phyloP scores from a whole-genome alignment of 2,888 invertebrate species.

The Pomacea canaliculata region DNA sequence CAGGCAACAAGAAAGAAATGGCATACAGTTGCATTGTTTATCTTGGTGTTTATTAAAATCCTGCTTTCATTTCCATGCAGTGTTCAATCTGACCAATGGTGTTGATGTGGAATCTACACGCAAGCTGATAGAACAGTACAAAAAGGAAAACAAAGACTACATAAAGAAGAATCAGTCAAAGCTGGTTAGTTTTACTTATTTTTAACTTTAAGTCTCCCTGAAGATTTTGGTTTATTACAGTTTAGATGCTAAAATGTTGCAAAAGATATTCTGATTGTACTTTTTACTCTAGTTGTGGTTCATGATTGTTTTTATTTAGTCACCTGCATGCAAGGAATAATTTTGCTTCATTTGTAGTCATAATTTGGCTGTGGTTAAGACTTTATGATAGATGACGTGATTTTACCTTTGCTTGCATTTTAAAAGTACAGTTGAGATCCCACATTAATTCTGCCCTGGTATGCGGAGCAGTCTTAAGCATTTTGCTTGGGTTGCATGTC shows the following conservation, averaged over 20 bases:
- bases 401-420: no score
- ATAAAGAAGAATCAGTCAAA: conserved; percentile 73
- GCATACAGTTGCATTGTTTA: neutral
- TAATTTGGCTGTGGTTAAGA: no score
- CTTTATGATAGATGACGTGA: no score
- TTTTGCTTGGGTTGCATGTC: conserved; percentile 26
- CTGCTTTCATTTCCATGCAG: conserved; percentile 56
- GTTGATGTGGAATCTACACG: conserved; percentile 90
- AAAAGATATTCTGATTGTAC: no score
- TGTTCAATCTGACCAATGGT: conserved; percentile 90
- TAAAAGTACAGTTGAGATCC: no score
- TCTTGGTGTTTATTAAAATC: neutral
- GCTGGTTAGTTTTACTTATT: conserved; percentile 46
- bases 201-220: neutral
- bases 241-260: no score
- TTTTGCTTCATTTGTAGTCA: no score
- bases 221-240: neutral
- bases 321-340: no score
- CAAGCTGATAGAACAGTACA: conserved; percentile 71
- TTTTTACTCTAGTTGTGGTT: no score
- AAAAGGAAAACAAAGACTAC: conserved; percentile 82
- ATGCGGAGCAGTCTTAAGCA: no score
- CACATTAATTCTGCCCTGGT: no score
- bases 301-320: no score
- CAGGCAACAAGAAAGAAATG: neutral